A percentile compares a stretch with the other conserved stretches of the same genome.
Evolutionary conservation across 1,140 invertebrate species (phyloP).

Genomic region (Pseudomyrmex concolor): DNA sequence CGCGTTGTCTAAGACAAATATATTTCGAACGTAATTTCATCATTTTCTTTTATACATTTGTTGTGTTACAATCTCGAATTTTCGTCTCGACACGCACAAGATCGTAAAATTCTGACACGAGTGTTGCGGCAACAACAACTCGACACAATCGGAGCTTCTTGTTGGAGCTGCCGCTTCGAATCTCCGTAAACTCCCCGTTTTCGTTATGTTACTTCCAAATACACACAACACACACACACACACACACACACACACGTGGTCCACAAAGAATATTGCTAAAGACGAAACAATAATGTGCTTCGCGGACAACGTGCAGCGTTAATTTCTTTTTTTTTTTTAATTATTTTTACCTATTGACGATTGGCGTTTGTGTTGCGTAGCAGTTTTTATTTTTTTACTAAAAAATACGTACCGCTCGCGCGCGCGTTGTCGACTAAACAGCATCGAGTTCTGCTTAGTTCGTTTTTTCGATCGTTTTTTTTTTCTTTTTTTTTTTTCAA

Average conservation of each 20-base stretch:
- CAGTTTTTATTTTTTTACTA: background rate
- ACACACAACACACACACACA: too few relatives aligned
- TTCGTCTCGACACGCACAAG: too few relatives aligned
- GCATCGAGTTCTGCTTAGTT: background rate
- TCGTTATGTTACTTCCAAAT: conserved; percentile 48
- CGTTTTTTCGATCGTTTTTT: conserved; percentile 12
- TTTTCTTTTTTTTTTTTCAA: too few relatives aligned
- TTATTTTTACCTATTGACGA: conserved; percentile 19
- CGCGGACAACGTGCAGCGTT: conserved; percentile 43
- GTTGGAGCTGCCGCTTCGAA: background rate
- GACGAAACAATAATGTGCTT: conserved; percentile 36
- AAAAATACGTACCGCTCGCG: too few relatives aligned
- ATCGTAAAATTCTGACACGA: background rate
- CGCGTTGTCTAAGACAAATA: background rate
- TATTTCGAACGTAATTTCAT: background rate
- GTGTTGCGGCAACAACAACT: background rate
- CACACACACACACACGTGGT: conserved; percentile 18
- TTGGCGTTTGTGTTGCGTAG: conserved; percentile 21
- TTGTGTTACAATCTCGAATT: background rate
- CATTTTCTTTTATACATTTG: background rate
- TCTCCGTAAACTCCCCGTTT: background rate
- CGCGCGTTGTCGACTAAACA: background rate
- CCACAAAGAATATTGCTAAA: conserved; percentile 58
- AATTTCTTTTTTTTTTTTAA: background rate
- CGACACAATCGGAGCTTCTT: conserved; percentile 8